Evolutionary conservation across 1,140 invertebrate species (phyloP).

Genomic region (Sarcophaga bullata): DNA sequence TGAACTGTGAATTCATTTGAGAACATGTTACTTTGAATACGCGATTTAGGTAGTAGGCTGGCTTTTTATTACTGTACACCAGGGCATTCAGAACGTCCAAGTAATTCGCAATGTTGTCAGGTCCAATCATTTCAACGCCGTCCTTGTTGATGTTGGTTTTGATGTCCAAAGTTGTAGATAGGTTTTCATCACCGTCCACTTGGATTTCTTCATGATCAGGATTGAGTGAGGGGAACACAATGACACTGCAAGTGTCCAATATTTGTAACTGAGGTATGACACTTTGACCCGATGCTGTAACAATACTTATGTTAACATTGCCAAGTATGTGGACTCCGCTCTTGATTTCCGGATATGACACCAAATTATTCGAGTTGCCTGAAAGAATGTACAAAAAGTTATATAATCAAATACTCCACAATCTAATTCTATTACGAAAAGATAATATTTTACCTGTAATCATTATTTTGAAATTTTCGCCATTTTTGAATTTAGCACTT

Average conservation of each 20-base stretch:
- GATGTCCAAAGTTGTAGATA: slow-evolving; percentile 63
- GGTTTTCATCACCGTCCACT: slow-evolving; percentile 59
- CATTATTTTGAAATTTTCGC: slow-evolving; percentile 41
- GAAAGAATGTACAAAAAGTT: not conserved
- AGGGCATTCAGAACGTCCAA: slow-evolving; percentile 82
- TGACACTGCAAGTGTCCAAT: slow-evolving; percentile 89
- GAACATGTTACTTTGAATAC: slow-evolving; percentile 95
- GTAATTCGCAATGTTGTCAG: slow-evolving; percentile 86
- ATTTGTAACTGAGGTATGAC: slow-evolving; percentile 64
- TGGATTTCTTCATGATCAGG: slow-evolving; percentile 86
- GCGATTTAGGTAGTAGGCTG: slow-evolving; percentile 92
- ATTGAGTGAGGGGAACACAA: slow-evolving; percentile 92
- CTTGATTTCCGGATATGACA: slow-evolving; percentile 64
- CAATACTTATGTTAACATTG: slow-evolving; percentile 52
- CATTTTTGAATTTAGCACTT: slow-evolving; percentile 39
- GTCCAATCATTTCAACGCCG: slow-evolving; percentile 83
- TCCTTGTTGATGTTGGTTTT: slow-evolving; percentile 71
- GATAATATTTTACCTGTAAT: slow-evolving; percentile 47
- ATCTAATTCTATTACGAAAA: no score
- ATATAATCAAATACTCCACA: not conserved
- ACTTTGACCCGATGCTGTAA: slow-evolving; percentile 52
- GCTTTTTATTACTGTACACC: slow-evolving; percentile 92
- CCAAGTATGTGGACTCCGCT: slow-evolving; percentile 61
- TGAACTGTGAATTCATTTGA: slow-evolving; percentile 90
- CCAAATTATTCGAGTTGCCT: slow-evolving; percentile 62